Evolutionary conservation across 2,113 vertebrate species (phyloP), one percentile per base, ranked within the genome.

Genomic region (Mystacornis crossleyi): DNA sequence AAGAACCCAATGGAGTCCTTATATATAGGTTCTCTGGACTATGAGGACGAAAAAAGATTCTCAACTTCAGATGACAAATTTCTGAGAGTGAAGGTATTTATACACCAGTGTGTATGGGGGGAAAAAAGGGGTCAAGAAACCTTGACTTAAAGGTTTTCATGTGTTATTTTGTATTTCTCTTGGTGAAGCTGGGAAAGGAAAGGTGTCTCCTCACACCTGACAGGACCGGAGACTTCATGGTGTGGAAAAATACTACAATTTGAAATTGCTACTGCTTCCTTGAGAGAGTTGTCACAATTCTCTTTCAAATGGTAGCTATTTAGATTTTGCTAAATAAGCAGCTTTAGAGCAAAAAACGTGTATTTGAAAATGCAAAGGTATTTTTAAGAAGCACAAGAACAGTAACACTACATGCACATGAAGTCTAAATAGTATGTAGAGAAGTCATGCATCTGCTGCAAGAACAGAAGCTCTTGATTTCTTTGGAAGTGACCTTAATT

Each of bases 251-350:
- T 36, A 75, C 8, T 16, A 20, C 8, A n/a, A 57, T 26, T 58
- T 12, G 8, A 57, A 95, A 77, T 26, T 50, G 70, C 2, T 51
- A 8, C 4, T 85, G 47, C 69, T 60, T 87, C 83, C 20, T 70
- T 8, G 21, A 26, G 10, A 87, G 18, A 61, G 25, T 8, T 64
- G 23, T 29, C 53, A 65, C 45, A 70, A 72, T 87, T 96, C 57
- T 53, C 53, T 89, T 89, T 86, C 73, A 81, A 78, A 75, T 24
- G 16, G 43, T 4, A 80, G 47, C 12, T 38, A 78, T 83, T 94
- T 48, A 73, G 70, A 77, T 71, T 93, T 70, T 67, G 72, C 12
- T 20, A 94, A 93, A 95, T 89, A 88, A 89, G 42, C 53, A 94
- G 33, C 13, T 96, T 82, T 82, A 83, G 23, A 53, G 29, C 9